These are phyloP conservation scores for Nomada ruficornis DNA, from an alignment of 2,888 invertebrate genomes.

Conservation along the genomic window DNA sequence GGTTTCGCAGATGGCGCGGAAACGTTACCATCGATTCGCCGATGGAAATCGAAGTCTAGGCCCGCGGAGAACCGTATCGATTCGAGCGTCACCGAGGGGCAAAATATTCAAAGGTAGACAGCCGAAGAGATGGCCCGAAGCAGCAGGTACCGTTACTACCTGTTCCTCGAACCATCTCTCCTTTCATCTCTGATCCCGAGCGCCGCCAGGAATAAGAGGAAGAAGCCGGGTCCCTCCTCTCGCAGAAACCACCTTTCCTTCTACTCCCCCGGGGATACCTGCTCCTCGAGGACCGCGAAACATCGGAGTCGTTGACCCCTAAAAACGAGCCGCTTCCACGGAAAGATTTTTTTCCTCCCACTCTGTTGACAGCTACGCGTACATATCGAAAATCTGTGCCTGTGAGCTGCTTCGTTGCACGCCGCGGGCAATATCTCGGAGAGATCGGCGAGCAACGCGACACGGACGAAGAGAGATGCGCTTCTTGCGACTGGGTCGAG, in stretches of 20 bases:
- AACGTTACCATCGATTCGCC: too few relatives aligned
- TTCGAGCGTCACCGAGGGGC: conserved; percentile 25
- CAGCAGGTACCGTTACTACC: conserved; percentile 77
- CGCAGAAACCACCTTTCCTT: conserved; percentile 12
- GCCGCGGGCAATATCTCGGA: neutral
- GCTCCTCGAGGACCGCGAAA: conserved; percentile 48
- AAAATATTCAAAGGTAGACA: conserved; percentile 59
- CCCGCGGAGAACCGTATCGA: conserved; percentile 32
- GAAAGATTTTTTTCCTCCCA: neutral
- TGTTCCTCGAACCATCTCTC: conserved; percentile 68
- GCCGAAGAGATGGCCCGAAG: conserved; percentile 39
- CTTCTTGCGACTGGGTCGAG: too few relatives aligned
- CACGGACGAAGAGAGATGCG: too few relatives aligned
- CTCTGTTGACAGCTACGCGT: conserved; percentile 2
- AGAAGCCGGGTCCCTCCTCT: conserved; percentile 25
- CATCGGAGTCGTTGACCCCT: conserved; percentile 65
- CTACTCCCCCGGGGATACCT: neutral
- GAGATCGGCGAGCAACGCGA: neutral
- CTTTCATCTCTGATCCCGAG: conserved; percentile 37
- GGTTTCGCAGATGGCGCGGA: neutral
- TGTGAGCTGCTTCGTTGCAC: too few relatives aligned
- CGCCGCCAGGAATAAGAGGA: conserved; percentile 11
- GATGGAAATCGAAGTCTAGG: neutral
- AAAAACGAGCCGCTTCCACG: conserved; percentile 38
- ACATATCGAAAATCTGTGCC: neutral